Evolutionary conservation across 2,888 invertebrate genomes (phyloP).

Genomic region (Pantelozetes paolii): DNA sequence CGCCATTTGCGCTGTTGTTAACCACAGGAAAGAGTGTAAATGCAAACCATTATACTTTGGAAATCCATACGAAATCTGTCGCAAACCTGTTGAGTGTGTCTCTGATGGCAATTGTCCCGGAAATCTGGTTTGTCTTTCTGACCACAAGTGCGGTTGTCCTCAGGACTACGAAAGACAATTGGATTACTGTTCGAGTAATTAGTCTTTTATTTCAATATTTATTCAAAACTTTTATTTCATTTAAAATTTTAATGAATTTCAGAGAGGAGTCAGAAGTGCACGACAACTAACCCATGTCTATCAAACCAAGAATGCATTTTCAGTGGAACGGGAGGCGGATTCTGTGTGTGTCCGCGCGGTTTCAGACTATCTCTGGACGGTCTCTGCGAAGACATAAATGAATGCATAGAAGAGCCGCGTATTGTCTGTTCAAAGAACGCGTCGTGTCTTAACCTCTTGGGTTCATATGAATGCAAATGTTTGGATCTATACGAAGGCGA

Average conservation of each 20-base stretch:
- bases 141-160: constrained; percentile 49
- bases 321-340: constrained; percentile 82
- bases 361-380: constrained; percentile 55
- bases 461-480: constrained; percentile 56
- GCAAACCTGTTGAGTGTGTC: constrained; percentile 45
- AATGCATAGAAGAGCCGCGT: constrained; percentile 67
- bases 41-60: constrained; percentile 76
- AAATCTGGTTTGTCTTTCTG: constrained; percentile 48
- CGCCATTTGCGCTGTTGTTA: constrained; percentile 59
- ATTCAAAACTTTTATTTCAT: not conserved
- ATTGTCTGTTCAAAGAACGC: constrained; percentile 80
- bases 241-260: not conserved
- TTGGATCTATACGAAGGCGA: constrained; percentile 49
- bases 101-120: constrained; percentile 48
- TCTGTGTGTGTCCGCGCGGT: constrained; percentile 89
- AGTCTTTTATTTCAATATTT: not conserved
- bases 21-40: constrained; percentile 75
- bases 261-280: constrained; percentile 46
- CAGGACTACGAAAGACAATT: constrained; percentile 47
- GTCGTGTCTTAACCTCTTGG: constrained; percentile 72
- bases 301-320: constrained; percentile 80
- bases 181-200: constrained; percentile 49
- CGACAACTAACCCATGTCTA: constrained; percentile 65
- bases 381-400: constrained; percentile 64
- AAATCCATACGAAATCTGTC: constrained; percentile 68